These are phyloP conservation scores for Oscheius sp. DNA, from an alignment of 2,888 invertebrate genomes.

Conservation along the genomic window DNA sequence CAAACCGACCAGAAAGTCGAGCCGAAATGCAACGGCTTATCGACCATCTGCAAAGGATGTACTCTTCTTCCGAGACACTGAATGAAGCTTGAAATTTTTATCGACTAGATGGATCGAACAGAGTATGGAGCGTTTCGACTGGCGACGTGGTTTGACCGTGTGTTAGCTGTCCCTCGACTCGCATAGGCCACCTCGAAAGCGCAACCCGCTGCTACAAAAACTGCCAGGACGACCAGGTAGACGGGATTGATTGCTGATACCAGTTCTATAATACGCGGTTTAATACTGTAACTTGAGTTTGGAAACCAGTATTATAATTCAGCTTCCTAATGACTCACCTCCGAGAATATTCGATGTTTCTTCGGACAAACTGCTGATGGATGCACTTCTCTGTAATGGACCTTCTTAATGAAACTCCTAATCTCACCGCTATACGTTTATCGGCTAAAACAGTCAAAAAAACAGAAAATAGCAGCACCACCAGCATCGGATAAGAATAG, in stretches of 20 bases:
- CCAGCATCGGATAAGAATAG: conserved; percentile 1
- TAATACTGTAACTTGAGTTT: too few relatives aligned
- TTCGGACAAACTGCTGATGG: conserved; percentile 34
- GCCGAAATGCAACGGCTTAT: conserved; percentile 51
- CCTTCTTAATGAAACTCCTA: background rate
- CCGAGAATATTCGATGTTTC: conserved; percentile 36
- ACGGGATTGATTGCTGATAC: conserved; percentile 44
- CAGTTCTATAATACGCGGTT: conserved; percentile 34
- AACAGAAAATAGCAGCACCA: background rate
- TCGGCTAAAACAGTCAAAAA: background rate
- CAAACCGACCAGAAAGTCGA: conserved; percentile 47
- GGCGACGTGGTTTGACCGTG: conserved; percentile 36
- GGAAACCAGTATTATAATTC: too few relatives aligned
- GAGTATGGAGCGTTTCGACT: conserved; percentile 25
- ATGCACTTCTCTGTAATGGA: conserved; percentile 28
- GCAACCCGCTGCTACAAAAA: conserved; percentile 44
- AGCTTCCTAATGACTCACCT: conserved; percentile 1
- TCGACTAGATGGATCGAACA: conserved; percentile 17
- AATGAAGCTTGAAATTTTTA: conserved; percentile 18
- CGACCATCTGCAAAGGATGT: conserved; percentile 45
- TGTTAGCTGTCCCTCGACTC: conserved; percentile 37
- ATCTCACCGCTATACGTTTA: conserved; percentile 24
- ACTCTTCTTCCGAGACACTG: conserved; percentile 30
- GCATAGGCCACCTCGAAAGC: conserved; percentile 47
- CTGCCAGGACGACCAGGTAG: conserved; percentile 43